phyloP scores from a whole-genome alignment of 1,140 invertebrate species.

The Zaprionus gabonicus region DNA sequence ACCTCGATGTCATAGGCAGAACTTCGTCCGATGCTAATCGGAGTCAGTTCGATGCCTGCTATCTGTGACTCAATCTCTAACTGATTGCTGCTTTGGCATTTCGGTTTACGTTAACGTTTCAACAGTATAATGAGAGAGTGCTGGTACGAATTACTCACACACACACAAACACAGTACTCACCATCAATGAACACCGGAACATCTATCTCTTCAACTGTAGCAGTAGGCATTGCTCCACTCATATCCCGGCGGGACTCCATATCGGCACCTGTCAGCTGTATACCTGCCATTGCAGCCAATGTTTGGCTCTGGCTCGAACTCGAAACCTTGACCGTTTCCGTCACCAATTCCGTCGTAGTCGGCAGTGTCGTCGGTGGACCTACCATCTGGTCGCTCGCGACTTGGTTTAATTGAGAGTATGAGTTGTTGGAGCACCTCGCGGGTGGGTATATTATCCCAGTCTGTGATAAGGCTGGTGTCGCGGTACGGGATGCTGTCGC shows the following conservation, averaged over 20 bases:
- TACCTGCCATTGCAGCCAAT: constrained; percentile 78
- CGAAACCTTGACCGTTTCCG: constrained; percentile 74
- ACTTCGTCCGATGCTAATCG: not conserved
- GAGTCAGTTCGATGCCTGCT: constrained; percentile 58
- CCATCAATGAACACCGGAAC: constrained; percentile 84
- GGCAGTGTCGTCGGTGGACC: constrained; percentile 45
- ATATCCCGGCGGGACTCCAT: constrained; percentile 74
- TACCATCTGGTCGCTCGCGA: constrained; percentile 45
- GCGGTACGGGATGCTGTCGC: constrained; percentile 67
- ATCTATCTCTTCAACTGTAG: constrained; percentile 84
- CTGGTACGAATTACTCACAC: constrained; percentile 80
- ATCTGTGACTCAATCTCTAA: constrained; percentile 76
- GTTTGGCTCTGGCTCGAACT: constrained; percentile 58
- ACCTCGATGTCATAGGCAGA: constrained; percentile 77
- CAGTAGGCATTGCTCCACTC: constrained; percentile 84
- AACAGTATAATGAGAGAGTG: constrained; percentile 78
- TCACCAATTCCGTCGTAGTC: constrained; percentile 43
- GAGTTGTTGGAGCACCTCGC: constrained; percentile 36
- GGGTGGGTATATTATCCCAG: constrained; percentile 67
- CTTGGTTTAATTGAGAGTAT: constrained; percentile 29
- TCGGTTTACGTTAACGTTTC: constrained; percentile 5
- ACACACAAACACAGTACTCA: constrained; percentile 84
- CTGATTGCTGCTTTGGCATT: constrained; percentile 57
- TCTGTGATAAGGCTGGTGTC: constrained; percentile 29
- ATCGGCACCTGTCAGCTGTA: constrained; percentile 82